Conservation (phyloP, 2,113 vertebrate genomes). For the Casuarius casuarius region DNA sequence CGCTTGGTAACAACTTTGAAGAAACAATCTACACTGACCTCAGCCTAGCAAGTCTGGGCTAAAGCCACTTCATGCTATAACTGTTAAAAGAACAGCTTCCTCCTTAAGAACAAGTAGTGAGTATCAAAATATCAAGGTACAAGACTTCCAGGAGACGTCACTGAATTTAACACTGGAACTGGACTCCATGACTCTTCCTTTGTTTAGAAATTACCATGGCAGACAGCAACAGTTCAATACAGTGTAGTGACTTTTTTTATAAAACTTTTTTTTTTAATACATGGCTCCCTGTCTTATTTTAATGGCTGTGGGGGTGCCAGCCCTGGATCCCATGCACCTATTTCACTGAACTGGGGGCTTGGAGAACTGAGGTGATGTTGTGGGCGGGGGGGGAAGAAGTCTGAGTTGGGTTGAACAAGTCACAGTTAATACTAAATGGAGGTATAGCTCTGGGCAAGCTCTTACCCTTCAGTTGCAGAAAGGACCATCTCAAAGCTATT, state of each 20-base stretch:
- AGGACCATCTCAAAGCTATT: neutral
- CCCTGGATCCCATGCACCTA: neutral
- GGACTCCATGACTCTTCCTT: neutral
- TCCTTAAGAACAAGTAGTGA: neutral
- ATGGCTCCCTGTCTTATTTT: neutral
- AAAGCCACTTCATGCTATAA: neutral
- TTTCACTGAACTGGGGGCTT: neutral
- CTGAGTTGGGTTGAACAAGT: neutral
- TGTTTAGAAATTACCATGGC: conserved; percentile 11
- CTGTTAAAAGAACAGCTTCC: neutral
- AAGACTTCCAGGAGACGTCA: neutral
- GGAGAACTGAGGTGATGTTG: neutral
- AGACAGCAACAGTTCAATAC: conserved; percentile 38
- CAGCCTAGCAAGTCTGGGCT: neutral
- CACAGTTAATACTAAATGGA: neutral
- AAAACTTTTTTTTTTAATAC: conserved; percentile 1
- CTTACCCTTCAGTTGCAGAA: neutral
- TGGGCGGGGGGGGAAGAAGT: neutral
- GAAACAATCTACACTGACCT: neutral
- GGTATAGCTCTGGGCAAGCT: neutral
- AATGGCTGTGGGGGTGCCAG: neutral
- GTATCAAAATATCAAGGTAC: conserved; percentile 15
- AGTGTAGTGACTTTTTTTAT: conserved; percentile 20
- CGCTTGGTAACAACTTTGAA: neutral
- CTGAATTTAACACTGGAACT: conserved; percentile 54